phyloP scores from a whole-genome alignment of 92 coral and sea anemone species.

The Actinostola sp. region DNA sequence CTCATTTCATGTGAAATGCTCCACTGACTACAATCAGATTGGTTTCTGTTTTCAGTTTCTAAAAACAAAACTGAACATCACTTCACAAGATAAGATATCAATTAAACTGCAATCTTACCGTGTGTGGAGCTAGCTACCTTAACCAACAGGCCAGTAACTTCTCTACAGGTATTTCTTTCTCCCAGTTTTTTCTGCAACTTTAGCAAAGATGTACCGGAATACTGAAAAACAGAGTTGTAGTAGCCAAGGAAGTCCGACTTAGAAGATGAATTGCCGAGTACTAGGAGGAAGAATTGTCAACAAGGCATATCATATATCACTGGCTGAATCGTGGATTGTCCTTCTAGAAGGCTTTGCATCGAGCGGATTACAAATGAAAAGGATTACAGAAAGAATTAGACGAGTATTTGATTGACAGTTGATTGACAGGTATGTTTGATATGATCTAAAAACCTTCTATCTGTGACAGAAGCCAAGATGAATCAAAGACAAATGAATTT shows the following conservation, averaged over 20 bases:
- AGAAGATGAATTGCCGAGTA: not conserved
- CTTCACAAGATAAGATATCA: too few relatives aligned
- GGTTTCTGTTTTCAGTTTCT: too few relatives aligned
- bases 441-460: constrained; percentile 29
- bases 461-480: constrained; percentile 22
- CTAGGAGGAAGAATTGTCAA: not conserved
- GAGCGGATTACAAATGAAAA: constrained; percentile 32
- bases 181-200: not conserved
- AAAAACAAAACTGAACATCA: too few relatives aligned
- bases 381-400: constrained; percentile 24
- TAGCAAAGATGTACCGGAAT: too few relatives aligned
- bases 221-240: too few relatives aligned
- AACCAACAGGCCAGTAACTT: not conserved
- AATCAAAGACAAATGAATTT: not conserved
- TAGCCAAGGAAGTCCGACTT: not conserved
- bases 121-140: too few relatives aligned
- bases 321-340: constrained; percentile 1
- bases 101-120: too few relatives aligned
- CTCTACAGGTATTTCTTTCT: not conserved
- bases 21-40: too few relatives aligned
- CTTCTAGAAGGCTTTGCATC: constrained; percentile 23
- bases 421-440: constrained; percentile 29
- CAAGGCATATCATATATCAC: not conserved
- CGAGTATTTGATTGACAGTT: constrained; percentile 24
- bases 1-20: too few relatives aligned